These are phyloP conservation scores for Clarias magur DNA, from an alignment of 2,113 vertebrate genomes.

Conservation along the genomic window DNA sequence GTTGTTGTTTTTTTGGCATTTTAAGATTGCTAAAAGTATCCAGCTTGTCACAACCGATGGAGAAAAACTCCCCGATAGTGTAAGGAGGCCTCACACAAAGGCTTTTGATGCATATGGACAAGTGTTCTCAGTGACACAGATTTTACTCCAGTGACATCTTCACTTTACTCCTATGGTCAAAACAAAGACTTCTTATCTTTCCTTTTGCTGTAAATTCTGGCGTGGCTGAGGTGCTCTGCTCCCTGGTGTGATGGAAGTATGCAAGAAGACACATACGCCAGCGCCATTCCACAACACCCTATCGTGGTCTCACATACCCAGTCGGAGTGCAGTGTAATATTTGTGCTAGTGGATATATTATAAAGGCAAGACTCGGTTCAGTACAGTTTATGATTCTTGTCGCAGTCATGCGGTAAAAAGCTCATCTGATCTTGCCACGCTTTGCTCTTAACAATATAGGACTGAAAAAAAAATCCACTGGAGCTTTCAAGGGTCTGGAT, in stretches of 20 bases:
- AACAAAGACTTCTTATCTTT: neutral
- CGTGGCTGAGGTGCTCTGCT: neutral
- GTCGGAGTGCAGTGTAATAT: neutral
- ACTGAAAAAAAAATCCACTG: neutral
- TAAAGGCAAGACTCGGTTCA: neutral
- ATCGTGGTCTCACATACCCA: neutral
- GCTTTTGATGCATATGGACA: neutral
- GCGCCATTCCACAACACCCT: too few relatives aligned
- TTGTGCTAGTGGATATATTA: neutral
- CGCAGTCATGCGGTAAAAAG: neutral
- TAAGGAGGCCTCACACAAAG: neutral
- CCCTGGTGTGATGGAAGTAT: neutral
- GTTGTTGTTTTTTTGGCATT: neutral
- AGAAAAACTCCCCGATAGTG: neutral
- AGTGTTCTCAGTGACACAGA: neutral
- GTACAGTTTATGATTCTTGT: neutral
- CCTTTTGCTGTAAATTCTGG: neutral
- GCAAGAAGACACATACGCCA: neutral
- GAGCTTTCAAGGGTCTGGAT: neutral
- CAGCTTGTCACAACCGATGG: neutral
- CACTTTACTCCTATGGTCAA: neutral
- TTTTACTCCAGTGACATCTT: neutral
- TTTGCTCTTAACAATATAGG: neutral
- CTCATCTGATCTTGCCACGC: neutral
- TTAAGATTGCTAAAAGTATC: neutral